Conservation (phyloP, 1,140 invertebrate species). For the Idris sp. region DNA sequence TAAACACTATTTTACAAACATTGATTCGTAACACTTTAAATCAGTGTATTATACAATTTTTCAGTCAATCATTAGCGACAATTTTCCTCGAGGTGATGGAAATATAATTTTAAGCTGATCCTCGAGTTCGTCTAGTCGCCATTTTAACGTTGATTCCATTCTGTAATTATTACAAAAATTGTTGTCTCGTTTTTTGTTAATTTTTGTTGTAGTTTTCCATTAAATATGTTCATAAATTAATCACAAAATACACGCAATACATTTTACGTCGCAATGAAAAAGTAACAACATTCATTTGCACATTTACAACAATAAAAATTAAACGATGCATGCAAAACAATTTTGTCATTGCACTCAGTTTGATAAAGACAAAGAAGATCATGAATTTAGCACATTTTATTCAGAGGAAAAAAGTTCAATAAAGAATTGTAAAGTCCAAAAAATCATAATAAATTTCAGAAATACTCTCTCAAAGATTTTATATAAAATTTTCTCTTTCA, state of each 20-base stretch:
- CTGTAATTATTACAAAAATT: slow-evolving; percentile 46
- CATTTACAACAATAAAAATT: slow-evolving; percentile 13
- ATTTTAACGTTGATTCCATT: slow-evolving; percentile 34
- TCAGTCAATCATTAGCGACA: slow-evolving; percentile 43
- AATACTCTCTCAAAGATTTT: slow-evolving; percentile 27
- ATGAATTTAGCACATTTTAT: slow-evolving; percentile 52
- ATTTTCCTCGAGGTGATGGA: slow-evolving; percentile 24
- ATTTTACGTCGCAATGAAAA: slow-evolving; percentile 26
- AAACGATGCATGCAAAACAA: slow-evolving; percentile 32
- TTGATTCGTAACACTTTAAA: no score
- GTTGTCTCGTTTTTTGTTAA: slow-evolving; percentile 1
- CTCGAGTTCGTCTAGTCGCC: slow-evolving; percentile 26
- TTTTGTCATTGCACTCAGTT: slow-evolving; percentile 9
- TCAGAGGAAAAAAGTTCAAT: no score
- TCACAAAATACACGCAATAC: slow-evolving; percentile 1
- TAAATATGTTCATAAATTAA: neutral
- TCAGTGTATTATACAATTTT: slow-evolving; percentile 14
- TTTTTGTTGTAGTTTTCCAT: no score
- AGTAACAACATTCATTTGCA: slow-evolving; percentile 11
- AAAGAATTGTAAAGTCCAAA: no score
- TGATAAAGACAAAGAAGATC: slow-evolving; percentile 52
- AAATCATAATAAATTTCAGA: slow-evolving; percentile 26
- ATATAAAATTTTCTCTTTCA: no score
- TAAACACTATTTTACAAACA: no score
- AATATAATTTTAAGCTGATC: slow-evolving; percentile 23